These are phyloP conservation scores for Lymantria dispar DNA, from an alignment of 2,888 invertebrate species.

Conservation along the genomic window DNA sequence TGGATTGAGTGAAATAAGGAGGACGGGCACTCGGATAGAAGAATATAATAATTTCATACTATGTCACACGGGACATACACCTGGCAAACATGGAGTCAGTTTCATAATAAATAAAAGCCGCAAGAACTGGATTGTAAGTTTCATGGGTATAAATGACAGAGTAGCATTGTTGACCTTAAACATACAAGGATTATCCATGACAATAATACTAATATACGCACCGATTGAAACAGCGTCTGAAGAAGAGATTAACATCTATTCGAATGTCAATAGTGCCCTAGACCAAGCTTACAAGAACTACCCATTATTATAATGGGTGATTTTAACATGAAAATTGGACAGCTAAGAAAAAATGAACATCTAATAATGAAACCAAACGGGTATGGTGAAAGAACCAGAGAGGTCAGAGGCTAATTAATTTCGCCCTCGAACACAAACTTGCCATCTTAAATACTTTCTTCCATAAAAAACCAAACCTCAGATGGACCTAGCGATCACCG, in stretches of 20 bases:
- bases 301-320: slow-evolving; percentile 23
- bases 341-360: slow-evolving; percentile 13
- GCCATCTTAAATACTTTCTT: background rate
- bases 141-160: background rate
- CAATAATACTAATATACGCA: background rate
- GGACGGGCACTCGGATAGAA: background rate
- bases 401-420: slow-evolving; percentile 27
- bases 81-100: background rate
- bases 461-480: no score
- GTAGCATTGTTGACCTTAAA: background rate
- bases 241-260: background rate
- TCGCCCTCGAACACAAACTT: slow-evolving; percentile 5
- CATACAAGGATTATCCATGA: background rate
- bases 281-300: background rate
- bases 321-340: slow-evolving; percentile 23
- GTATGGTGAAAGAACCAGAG: slow-evolving; percentile 25
- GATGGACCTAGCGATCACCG: no score
- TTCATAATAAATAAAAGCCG: background rate
- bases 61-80: background rate
- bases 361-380: slow-evolving; percentile 17
- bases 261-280: background rate
- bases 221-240: background rate
- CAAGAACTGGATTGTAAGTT: background rate
- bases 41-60: background rate
- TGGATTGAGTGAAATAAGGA: background rate